These are phyloP conservation scores for Rhingia campestris DNA, from an alignment of 2,888 invertebrate genomes.

Conservation along the genomic window DNA sequence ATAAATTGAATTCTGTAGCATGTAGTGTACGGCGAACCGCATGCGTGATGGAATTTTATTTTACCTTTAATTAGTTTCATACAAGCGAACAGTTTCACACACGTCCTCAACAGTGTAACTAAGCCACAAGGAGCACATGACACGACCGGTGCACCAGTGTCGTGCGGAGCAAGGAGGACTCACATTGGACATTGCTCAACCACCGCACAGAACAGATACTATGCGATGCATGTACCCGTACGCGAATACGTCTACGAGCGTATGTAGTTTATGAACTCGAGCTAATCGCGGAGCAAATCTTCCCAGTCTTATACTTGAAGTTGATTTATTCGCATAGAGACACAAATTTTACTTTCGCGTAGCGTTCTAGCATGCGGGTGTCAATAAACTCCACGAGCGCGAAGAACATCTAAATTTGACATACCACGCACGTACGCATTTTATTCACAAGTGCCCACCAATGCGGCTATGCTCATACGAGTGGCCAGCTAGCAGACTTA, in stretches of 20 bases:
- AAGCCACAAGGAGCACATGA: constrained; percentile 34
- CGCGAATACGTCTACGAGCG: not conserved
- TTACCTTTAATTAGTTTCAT: constrained; percentile 61
- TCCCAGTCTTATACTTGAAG: constrained; percentile 33
- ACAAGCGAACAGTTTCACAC: constrained; percentile 13
- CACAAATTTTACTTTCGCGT: constrained; percentile 50
- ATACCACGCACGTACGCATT: constrained; percentile 51
- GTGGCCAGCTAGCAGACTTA: constrained; percentile 6
- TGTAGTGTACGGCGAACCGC: constrained; percentile 32
- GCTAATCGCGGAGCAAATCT: constrained; percentile 43
- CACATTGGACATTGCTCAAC: constrained; percentile 32
- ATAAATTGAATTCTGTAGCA: constrained; percentile 58
- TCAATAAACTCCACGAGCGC: constrained; percentile 61
- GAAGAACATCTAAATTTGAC: constrained; percentile 47
- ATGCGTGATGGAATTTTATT: constrained; percentile 67
- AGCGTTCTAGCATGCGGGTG: constrained; percentile 54
- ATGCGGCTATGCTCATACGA: not conserved
- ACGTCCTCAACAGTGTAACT: constrained; percentile 7
- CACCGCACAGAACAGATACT: not conserved
- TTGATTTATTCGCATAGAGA: constrained; percentile 54
- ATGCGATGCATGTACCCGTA: constrained; percentile 3
- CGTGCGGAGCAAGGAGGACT: constrained; percentile 25
- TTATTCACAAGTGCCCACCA: not conserved
- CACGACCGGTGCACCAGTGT: not conserved
- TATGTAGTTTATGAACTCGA: constrained; percentile 35